Evolutionary conservation across 2,888 invertebrate species (phyloP), one percentile per base, ranked within the genome.

Genomic region (Germaria angustata): DNA sequence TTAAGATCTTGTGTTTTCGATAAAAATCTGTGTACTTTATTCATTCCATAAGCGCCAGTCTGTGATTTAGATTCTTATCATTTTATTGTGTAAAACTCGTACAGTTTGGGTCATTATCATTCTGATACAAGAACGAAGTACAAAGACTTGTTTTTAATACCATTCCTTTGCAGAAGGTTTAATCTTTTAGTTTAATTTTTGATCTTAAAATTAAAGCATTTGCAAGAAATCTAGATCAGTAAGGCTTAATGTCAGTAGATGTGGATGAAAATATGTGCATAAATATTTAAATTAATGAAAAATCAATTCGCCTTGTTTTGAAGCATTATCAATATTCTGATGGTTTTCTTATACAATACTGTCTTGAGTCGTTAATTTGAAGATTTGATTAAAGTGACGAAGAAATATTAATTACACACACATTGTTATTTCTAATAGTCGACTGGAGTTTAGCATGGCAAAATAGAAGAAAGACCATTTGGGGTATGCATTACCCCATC

Each of bases 1-100:
- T 79, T 82, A 75, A 82, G 82, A 82, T 82, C 82, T 75, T 78
- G 69, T 82, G 82, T 79, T 65, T 59, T 79, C 66, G 82, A 82
- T 82, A 82, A 79, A 63, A 78, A 82, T 82, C 82, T 82, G 49
- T 75, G 68, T 68, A 72, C 24, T 80, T 80, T 73, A 73, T 73
- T 80, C 51, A 51, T 59, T 66, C 53, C 66, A 36, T 71, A 82
- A 82, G 82, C 82, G 82, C 82, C 82, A 82, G 82, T 82, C 78
- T 75, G 57, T 71, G 73, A 77, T 79, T 65, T 75, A 82, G 82
- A 82, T 82, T 79, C 53, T 79, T 82, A 82, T 82, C 82, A 44
- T 75, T 79, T 71, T 75, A 75, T 79, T 82, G 79, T 79, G 66
- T 76, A 73, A 73, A 46, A 75, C 46, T 75, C 6, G 76, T 57